Base-by-base conservation (phyloP, 2,888 invertebrate genomes). In the Drosophila pseudotalamancana region DNA sequence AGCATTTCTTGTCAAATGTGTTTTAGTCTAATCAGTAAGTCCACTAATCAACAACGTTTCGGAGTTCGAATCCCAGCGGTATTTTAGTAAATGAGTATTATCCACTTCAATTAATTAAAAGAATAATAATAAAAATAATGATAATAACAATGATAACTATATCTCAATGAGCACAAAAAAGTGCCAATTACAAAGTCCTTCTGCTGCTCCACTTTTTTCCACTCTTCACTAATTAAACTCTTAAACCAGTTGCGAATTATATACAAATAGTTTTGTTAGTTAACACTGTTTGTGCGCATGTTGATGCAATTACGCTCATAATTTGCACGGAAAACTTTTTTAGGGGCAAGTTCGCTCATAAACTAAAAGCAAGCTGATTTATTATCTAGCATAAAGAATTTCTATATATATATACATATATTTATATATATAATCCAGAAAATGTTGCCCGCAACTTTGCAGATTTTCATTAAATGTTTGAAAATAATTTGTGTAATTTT, bases 381-480 rank as follows among this genome's bases (percentile, higher is more conserved):
- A 11, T 25, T 12, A 40, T 32, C 14, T 25, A 8, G 35, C 39
- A 27, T 59, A 23, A 57, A 29, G 29, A 37, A 29, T 12, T 54
- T 54, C n/a, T n/a, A n/a, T n/a, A n/a, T n/a, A n/a, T n/a, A n/a
- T n/a, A n/a, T n/a, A n/a, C n/a, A n/a, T n/a, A n/a, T n/a, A n/a
- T n/a, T n/a, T n/a, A n/a, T n/a, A n/a, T n/a, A n/a, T n/a, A n/a
- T n/a, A n/a, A n/a, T 39, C 12, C 37, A 35, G 37, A 54, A 55
- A 54, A 49, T 42, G n/a, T 42, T 42, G 34, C 4, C 21, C 63
- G 21, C 14, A 62, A 39, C 32, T 46, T 49, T 34, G 32, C 37
- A 55, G 31, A 45, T 21, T 45, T 18, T 29, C 50, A 39, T 50
- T 50, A 31, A 31, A 31, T 31, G 31, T 29, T 45, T 27, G 1